phyloP scores from a whole-genome alignment of 2,113 vertebrate genomes.

The Lagopus muta region DNA sequence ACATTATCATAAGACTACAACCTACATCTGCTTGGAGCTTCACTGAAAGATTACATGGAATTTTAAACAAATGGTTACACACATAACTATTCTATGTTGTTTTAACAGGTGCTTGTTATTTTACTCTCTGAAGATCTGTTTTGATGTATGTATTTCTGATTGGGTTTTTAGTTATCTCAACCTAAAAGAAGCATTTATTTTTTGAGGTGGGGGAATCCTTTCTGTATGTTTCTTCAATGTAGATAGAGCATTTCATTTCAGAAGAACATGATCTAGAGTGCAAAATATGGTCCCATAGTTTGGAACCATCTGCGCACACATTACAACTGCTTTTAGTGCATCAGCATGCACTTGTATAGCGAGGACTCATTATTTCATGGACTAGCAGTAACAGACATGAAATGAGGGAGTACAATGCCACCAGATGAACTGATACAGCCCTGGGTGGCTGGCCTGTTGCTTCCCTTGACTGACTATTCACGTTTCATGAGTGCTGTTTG shows the following conservation, averaged over 20 bases:
- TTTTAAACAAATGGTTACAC: neutral
- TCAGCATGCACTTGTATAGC: neutral
- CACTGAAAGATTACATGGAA: neutral
- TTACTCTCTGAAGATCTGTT: neutral
- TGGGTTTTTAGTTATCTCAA: neutral
- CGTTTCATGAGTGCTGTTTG: neutral
- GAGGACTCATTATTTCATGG: neutral
- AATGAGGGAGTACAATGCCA: neutral
- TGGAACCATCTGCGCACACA: neutral
- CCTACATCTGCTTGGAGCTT: neutral
- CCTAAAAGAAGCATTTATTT: neutral
- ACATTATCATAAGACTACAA: neutral
- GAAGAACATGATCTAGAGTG: neutral
- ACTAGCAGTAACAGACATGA: neutral
- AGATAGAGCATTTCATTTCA: neutral
- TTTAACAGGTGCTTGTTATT: neutral
- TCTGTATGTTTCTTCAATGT: neutral
- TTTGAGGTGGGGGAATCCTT: fast-evolving
- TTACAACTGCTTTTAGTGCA: neutral
- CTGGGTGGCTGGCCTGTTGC: too few relatives aligned
- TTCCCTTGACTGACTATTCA: neutral
- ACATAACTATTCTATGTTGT: neutral
- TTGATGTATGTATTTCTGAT: neutral
- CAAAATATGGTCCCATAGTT: neutral
- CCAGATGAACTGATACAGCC: neutral